Evolutionary conservation across 2,113 vertebrate species (phyloP), one percentile per base, ranked within the genome.

Genomic region (Megaptera novaeangliae): DNA sequence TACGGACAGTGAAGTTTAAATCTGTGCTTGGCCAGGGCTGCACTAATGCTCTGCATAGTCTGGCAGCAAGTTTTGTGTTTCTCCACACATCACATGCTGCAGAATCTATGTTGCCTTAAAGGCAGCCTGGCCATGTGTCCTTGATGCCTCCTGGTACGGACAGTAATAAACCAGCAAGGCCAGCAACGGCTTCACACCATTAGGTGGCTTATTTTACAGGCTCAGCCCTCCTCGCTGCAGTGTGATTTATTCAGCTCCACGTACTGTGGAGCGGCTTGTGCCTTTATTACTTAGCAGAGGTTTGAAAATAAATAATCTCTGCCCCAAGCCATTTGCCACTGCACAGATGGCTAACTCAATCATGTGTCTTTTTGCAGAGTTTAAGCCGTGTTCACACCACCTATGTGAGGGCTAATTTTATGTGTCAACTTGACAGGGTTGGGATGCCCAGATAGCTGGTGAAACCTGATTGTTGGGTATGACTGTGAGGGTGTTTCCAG

Each of bases 181-280:
- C 49, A 4, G 57, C 57, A 3, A 1, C 0, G 0, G 31, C 39
- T 49, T 15, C 46, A 12, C 2, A 8, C 41, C 6, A 4, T 17
- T 39, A 52, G 29, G 34, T 17, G 57, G 13, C 82, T 59, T 21
- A 2, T 1, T 78, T n/a, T 7, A 25, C 5, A 17, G 11, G 21
- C 68, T 34, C 2, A 6, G 44, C 27, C 34, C 14, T 68, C 52
- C 44, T 55, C 0, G 0, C 39, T 27, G 41, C 13, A 21, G 11
- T n/a, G 39, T 46, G 63, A 59, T 55, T 61, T 49, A 18, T 14
- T 49, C 20, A 29, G 36, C 61, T 61, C 39, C 20, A 2, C 18
- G 23, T 8, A 31, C 41, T n/a, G 29, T 11, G 11, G 14, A 17
- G 5, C 39, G 18, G 25, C 18, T n/a, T 1, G 36, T 17, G 23